Base-by-base conservation (phyloP, 1,140 invertebrate genomes). In the Drosophila nigrodunni region DNA sequence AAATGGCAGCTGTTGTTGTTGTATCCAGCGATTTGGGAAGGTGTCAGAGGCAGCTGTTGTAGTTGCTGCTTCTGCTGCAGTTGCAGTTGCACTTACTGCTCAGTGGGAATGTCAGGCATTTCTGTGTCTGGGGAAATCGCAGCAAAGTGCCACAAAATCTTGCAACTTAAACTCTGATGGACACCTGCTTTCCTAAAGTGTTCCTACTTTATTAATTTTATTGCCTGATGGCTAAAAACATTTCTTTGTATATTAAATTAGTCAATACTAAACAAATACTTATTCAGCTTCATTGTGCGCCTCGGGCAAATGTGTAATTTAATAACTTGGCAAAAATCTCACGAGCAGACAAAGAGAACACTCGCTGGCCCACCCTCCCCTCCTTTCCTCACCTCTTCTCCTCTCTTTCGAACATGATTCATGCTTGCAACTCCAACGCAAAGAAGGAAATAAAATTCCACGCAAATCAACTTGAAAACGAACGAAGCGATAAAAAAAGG, bases 401-500 rank as follows among this genome's bases (percentile, higher is more conserved):
- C 18, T 13, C 37, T 58, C 10, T 54, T 3, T n/a, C 58, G 25
- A 57, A 18, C 39, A 74, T 70, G 66, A 74, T 70, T 69, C 72
- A 70, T 69, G 72, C 66, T 55, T 74, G 72, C 72, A 74, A 61
- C 66, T 61, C 72, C 66, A 68, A 74, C 55, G 57, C 72, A 64
- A 37, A 52, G 70, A 69, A 72, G 80, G 74, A 83, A 88, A 83
- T 80, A 74, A 88, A 83, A 88, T 87, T 83, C 80, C 83, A 89
- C 73, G 77, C 83, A 88, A 88, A 88, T 88, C 80, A 77, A 88
- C 83, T 87, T 73, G 60, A 82, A 87, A 78, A 77, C 57, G 61
- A 55, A 77, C 71, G 57, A 13, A 66, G 67, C 71, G 49, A 74
- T 69, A 50, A 66, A 72, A 44, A 30, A 66, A 30, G 25, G 25